Conservation (phyloP, 2,888 invertebrate species). For the Heliconius erato region DNA sequence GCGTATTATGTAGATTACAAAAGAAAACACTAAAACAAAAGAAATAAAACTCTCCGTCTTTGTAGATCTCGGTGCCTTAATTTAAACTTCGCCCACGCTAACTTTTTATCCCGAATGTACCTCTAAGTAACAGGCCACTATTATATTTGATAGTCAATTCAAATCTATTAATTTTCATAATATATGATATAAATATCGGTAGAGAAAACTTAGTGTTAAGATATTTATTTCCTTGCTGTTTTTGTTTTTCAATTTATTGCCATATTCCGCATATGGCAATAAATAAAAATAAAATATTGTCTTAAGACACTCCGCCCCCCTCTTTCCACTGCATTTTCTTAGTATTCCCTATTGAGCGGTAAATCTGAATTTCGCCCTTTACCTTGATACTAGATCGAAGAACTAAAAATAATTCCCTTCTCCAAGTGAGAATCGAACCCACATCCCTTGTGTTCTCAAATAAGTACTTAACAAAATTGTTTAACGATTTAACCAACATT, state of each 20-base stretch:
- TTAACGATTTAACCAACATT: not conserved
- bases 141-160: not conserved
- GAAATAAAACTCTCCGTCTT: not conserved
- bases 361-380: not conserved
- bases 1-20: not conserved
- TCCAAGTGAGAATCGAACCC: not conserved
- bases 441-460: not conserved
- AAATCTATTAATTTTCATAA: not conserved
- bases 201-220: not conserved
- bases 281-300: too few relatives aligned
- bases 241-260: too few relatives aligned
- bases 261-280: too few relatives aligned
- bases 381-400: not conserved
- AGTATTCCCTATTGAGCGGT: not conserved
- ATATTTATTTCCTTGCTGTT: not conserved
- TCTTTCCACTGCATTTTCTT: not conserved
- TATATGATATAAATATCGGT: too few relatives aligned
- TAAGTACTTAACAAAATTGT: not conserved
- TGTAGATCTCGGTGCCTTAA: not conserved
- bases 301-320: not conserved
- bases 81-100: not conserved
- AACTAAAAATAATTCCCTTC: not conserved
- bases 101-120: not conserved
- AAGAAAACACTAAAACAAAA: not conserved
- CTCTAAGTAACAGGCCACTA: not conserved